Conservation (phyloP, 2,888 invertebrate genomes). For the Eupithecia centaureata region DNA sequence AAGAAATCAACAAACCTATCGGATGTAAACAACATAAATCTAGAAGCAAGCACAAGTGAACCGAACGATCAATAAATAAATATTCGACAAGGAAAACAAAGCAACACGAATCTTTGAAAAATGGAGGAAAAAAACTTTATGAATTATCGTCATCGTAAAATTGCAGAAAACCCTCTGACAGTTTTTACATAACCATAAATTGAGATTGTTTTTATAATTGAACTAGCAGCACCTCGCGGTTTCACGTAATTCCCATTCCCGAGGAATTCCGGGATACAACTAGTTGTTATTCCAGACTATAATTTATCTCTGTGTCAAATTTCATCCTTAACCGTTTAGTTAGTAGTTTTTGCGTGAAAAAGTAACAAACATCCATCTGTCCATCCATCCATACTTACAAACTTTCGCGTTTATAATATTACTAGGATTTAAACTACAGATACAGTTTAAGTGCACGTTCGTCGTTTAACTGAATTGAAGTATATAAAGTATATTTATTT, state of each 20-base stretch:
- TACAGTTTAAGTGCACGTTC: neutral
- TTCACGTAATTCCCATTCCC: too few species aligned
- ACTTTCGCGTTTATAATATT: too few species aligned
- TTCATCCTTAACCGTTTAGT: too few species aligned
- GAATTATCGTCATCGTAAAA: conserved; percentile 36
- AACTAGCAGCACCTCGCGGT: too few species aligned
- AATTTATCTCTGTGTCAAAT: too few species aligned
- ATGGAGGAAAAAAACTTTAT: conserved; percentile 44
- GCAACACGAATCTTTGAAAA: conserved; percentile 55
- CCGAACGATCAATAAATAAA: conserved; percentile 52
- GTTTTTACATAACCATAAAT: conserved; percentile 9
- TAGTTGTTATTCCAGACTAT: too few species aligned
- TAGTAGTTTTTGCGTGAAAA: too few species aligned
- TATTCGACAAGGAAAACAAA: conserved; percentile 54
- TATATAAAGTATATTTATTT: conserved; percentile 39
- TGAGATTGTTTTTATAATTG: neutral
- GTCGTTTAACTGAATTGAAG: neutral
- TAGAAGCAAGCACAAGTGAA: neutral
- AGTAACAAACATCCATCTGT: too few species aligned
- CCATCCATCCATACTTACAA: too few species aligned
- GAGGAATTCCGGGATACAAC: too few species aligned
- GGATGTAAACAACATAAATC: conserved; percentile 14
- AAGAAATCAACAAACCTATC: neutral
- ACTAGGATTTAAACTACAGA: too few species aligned
- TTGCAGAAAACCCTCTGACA: conserved; percentile 26